A percentile compares a stretch with the other conserved stretches of the same genome.
These are phyloP conservation scores for Drosophila busckii DNA, from an alignment of 1,140 invertebrate genomes.

Conservation along the genomic window DNA sequence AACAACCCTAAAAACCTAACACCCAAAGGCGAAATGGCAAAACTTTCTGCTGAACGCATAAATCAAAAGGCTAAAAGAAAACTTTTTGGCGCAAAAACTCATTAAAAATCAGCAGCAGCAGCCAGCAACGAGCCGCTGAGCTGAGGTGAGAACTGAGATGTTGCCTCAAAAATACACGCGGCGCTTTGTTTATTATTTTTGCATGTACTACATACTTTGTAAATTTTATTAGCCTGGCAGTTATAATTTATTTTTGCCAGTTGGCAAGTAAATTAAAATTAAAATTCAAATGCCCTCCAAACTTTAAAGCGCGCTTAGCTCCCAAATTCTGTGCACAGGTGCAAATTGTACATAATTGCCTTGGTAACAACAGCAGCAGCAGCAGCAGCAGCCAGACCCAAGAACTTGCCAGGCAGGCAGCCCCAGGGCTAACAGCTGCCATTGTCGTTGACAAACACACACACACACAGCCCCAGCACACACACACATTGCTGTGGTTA, in stretches of 20 bases:
- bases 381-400: slow-evolving; percentile 45
- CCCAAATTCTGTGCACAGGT: slow-evolving; percentile 40
- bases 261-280: slow-evolving; percentile 48
- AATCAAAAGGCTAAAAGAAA: no score
- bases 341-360: slow-evolving; percentile 70
- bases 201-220: slow-evolving; percentile 15
- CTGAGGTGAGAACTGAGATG: no score
- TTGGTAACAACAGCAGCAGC: slow-evolving; percentile 31
- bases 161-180: slow-evolving; percentile 2
- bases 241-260: slow-evolving; percentile 42
- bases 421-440: slow-evolving; percentile 45
- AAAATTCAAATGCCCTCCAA: slow-evolving; percentile 17
- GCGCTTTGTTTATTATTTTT: no score
- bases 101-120: slow-evolving; percentile 69
- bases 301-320: slow-evolving; percentile 15
- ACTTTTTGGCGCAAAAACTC: slow-evolving; percentile 46
- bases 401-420: slow-evolving; percentile 15
- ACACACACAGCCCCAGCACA: neutral
- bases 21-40: neutral
- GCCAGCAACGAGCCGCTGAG: no score
- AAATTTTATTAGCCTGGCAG: slow-evolving; percentile 52
- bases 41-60: neutral
- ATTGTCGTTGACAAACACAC: slow-evolving; percentile 56
- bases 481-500: neutral
- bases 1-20: neutral